Percentiles rank a stretch among this genome's conserved stretches.
Conservation (phyloP, 2,113 vertebrate genomes). For the Salvelinus namaycush region DNA sequence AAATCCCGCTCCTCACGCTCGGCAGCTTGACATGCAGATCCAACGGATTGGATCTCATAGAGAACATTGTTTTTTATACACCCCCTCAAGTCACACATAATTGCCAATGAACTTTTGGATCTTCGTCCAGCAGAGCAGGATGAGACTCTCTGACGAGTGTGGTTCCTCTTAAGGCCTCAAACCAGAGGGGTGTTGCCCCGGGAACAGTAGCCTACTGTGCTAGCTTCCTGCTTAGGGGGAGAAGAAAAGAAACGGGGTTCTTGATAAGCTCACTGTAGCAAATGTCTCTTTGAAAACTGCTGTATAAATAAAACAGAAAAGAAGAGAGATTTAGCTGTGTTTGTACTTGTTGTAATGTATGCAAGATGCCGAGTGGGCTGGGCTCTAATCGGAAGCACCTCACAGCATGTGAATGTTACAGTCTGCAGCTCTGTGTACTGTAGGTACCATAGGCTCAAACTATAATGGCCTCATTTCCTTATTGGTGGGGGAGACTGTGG, state of each 20-base stretch:
- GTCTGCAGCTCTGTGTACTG: conserved; percentile 12
- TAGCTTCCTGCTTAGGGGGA: conserved; percentile 12
- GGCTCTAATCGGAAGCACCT: conserved; percentile 51
- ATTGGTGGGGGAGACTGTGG: not conserved
- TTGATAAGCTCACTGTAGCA: conserved; percentile 58
- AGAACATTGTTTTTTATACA: conserved; percentile 60
- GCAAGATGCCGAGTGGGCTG: conserved; percentile 39
- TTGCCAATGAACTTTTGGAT: conserved; percentile 16
- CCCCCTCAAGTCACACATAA: conserved; percentile 41
- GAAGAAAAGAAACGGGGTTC: conserved; percentile 38
- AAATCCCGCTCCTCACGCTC: conserved; percentile 50
- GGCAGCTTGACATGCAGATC: conserved; percentile 41
- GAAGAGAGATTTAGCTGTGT: conserved; percentile 51
- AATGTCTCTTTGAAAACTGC: conserved; percentile 63
- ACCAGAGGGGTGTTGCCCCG: conserved; percentile 32
- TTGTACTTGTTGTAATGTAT: conserved; percentile 40
- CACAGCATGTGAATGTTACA: conserved; percentile 21
- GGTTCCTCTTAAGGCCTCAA: conserved; percentile 32
- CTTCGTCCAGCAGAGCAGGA: conserved; percentile 24
- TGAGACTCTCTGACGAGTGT: conserved; percentile 25
- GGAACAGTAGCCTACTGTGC: conserved; percentile 24
- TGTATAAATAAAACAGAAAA: conserved; percentile 59
- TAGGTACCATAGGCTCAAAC: not conserved
- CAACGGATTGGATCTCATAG: conserved; percentile 42
- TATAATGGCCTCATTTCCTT: not conserved